Conservation (phyloP, 2,888 invertebrate species). For the Smittia aterrima region DNA sequence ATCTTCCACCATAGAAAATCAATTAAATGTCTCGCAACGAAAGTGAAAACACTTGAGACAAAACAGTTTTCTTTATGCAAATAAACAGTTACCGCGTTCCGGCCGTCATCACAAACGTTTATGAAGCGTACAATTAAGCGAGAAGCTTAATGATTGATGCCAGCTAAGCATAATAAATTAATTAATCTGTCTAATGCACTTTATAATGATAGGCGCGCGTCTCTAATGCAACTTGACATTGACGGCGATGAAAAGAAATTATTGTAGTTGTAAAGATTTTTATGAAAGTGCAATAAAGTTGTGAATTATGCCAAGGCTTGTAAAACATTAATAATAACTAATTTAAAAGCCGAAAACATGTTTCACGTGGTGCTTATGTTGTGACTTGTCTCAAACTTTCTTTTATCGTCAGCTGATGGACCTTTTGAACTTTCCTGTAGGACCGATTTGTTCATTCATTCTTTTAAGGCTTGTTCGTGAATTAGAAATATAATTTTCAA, state of each 20-base stretch:
- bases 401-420: too few species aligned
- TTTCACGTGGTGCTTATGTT: too few species aligned
- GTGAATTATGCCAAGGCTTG: not conserved
- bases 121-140: not conserved
- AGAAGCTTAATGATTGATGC: not conserved
- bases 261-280: not conserved
- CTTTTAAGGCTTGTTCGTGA: too few species aligned
- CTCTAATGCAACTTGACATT: not conserved
- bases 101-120: not conserved
- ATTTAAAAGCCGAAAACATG: too few species aligned
- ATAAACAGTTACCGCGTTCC: not conserved
- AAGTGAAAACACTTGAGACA: not conserved
- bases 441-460: too few species aligned
- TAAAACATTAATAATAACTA: not conserved
- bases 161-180: not conserved
- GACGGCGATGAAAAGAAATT: too few species aligned
- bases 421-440: too few species aligned
- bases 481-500: too few species aligned
- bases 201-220: not conserved
- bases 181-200: not conserved
- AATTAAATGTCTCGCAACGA: conserved; percentile 16
- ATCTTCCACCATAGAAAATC: conserved; percentile 19
- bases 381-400: too few species aligned
- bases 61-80: not conserved
- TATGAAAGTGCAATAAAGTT: not conserved